Evolutionary conservation across 2,113 vertebrate genomes (phyloP).

Genomic region (Sardina pilchardus): DNA sequence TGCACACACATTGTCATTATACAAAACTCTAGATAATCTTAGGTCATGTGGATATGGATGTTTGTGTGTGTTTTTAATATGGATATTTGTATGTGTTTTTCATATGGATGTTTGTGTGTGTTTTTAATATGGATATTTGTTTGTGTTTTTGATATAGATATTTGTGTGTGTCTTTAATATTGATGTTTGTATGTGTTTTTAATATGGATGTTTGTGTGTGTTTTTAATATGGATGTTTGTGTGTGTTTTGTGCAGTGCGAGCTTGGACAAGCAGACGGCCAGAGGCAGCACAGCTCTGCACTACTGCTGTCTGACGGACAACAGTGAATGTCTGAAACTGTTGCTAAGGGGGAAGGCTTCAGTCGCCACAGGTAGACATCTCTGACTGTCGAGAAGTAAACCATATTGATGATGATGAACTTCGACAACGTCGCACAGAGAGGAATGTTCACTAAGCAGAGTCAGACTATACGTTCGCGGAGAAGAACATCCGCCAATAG

Average conservation of each 20-base stretch:
- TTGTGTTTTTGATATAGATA: not conserved
- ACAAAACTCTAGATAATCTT: too few relatives aligned
- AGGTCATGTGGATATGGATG: too few relatives aligned
- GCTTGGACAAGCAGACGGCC: conserved; percentile 87
- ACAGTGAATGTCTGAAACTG: conserved; percentile 93
- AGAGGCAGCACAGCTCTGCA: conserved; percentile 91
- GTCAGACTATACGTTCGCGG: not conserved
- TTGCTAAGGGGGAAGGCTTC: conserved; percentile 91
- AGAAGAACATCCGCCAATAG: not conserved
- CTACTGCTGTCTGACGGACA: conserved; percentile 94
- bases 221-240: conserved; percentile 33
- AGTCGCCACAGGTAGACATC: conserved; percentile 78
- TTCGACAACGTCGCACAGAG: not conserved
- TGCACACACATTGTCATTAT: too few relatives aligned
- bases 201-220: not conserved
- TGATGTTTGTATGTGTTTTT: not conserved
- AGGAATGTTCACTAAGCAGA: not conserved
- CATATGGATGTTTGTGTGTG: not conserved
- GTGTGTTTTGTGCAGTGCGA: conserved; percentile 70
- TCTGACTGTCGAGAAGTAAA: not conserved
- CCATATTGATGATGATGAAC: not conserved
- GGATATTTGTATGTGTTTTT: not conserved
- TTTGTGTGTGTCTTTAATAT: not conserved
- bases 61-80: not conserved
- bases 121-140: conserved; percentile 32